These are phyloP conservation scores for Tylochromis polylepis DNA, from an alignment of 2,113 vertebrate species.

Conservation along the genomic window DNA sequence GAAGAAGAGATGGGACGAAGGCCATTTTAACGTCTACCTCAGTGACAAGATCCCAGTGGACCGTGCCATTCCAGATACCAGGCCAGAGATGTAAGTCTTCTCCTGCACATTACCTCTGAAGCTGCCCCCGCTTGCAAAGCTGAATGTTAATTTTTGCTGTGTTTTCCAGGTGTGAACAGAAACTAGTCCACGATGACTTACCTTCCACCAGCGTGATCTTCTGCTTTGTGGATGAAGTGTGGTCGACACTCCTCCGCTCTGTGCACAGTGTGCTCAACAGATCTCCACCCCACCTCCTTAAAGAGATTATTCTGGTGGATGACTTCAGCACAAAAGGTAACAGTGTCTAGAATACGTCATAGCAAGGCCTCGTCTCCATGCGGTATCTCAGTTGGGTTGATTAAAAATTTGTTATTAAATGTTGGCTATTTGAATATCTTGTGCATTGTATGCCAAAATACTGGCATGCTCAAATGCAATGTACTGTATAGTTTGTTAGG, in stretches of 20 bases:
- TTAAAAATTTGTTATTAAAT: not conserved
- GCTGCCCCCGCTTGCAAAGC: not conserved
- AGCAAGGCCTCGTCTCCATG: not conserved
- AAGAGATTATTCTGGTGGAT: constrained; percentile 92
- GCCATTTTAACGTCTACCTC: constrained; percentile 93
- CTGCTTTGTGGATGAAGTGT: constrained; percentile 97
- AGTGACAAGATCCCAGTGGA: constrained; percentile 93
- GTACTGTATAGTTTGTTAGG: not conserved
- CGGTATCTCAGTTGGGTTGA: not conserved
- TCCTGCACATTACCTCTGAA: not conserved
- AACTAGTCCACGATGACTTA: constrained; percentile 80
- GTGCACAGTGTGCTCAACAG: constrained; percentile 92
- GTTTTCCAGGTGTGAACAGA: constrained; percentile 79
- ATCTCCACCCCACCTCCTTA: constrained; percentile 82
- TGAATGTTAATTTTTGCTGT: not conserved
- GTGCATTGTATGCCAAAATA: not conserved
- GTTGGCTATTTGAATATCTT: not conserved
- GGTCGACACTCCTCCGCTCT: constrained; percentile 93
- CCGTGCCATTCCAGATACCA: constrained; percentile 86
- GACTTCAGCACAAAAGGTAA: constrained; percentile 92
- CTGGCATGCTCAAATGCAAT: not conserved
- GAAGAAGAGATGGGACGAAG: constrained; percentile 86
- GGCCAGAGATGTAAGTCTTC: constrained; percentile 83
- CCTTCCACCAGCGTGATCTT: constrained; percentile 90
- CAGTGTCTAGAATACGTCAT: not conserved